These are phyloP conservation scores for Drosophila bipectinata DNA, from an alignment of 1,140 invertebrate genomes.

Conservation along the genomic window DNA sequence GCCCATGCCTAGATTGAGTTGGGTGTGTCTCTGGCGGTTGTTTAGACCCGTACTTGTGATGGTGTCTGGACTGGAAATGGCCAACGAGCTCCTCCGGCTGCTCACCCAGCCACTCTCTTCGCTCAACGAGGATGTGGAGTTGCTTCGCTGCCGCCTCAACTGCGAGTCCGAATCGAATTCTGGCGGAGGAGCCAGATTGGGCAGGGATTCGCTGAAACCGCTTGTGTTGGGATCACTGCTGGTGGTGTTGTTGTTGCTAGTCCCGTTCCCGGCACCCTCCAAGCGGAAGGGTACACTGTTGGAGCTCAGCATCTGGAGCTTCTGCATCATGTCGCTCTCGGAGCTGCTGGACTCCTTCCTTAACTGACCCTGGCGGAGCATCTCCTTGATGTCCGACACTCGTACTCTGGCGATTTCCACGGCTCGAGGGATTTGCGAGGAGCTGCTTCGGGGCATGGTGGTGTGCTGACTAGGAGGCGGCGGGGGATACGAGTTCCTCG, in stretches of 20 bases:
- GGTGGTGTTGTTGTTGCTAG: constrained; percentile 83
- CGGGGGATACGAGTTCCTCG: constrained; percentile 86
- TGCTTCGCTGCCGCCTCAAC: constrained; percentile 81
- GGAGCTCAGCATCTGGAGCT: constrained; percentile 67
- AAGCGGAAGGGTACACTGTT: constrained; percentile 71
- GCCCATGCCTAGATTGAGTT: constrained; percentile 71
- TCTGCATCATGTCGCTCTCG: constrained; percentile 76
- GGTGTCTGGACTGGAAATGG: constrained; percentile 85
- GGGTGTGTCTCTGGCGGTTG: constrained; percentile 80
- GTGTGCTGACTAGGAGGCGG: constrained; percentile 72
- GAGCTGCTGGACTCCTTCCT: constrained; percentile 76
- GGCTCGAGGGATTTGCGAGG: constrained; percentile 70
- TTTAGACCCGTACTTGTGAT: constrained; percentile 65
- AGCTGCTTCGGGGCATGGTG: constrained; percentile 75
- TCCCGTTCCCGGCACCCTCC: constrained; percentile 37
- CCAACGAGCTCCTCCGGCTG: constrained; percentile 87
- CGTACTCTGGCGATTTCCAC: constrained; percentile 79
- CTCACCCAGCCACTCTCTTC: constrained; percentile 92
- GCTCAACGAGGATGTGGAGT: constrained; percentile 89
- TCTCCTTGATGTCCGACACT: constrained; percentile 82
- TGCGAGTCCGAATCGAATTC: constrained; percentile 73
- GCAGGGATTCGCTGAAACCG: constrained; percentile 86
- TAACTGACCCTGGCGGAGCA: constrained; percentile 72
- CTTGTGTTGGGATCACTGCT: constrained; percentile 76
- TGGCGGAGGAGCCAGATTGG: constrained; percentile 86